These are phyloP conservation scores for Noctua pronuba DNA, from an alignment of 2,888 invertebrate genomes.

Conservation along the genomic window DNA sequence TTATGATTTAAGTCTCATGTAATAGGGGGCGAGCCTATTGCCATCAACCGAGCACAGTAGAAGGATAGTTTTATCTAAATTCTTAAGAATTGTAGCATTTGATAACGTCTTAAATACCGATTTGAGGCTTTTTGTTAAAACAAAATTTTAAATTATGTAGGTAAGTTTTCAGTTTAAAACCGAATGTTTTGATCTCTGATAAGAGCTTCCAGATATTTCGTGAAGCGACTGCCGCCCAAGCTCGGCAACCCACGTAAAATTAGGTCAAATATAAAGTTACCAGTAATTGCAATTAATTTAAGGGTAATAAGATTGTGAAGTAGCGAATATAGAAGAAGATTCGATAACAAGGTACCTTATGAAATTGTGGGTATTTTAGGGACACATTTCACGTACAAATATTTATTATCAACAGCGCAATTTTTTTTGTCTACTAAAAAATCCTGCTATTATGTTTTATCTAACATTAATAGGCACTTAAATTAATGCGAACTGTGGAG, in stretches of 20 bases:
- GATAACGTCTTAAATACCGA: too few relatives aligned
- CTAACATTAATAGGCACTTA: not conserved
- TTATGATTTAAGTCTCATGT: not conserved
- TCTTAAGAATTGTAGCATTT: not conserved
- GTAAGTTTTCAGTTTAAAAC: not conserved
- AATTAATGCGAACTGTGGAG: too few relatives aligned
- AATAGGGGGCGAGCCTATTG: not conserved
- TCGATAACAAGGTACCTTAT: slow-evolving; percentile 12
- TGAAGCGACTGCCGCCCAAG: not conserved
- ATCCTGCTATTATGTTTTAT: not conserved
- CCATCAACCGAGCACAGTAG: not conserved
- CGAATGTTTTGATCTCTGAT: slow-evolving; percentile 23
- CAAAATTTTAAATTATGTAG: not conserved
- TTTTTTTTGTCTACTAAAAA: not conserved
- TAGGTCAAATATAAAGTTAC: slow-evolving; percentile 47
- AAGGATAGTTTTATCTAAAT: not conserved
- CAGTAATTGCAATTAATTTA: slow-evolving; percentile 39
- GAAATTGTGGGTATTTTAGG: not conserved
- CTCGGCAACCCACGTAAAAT: slow-evolving; percentile 7
- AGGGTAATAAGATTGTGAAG: slow-evolving; percentile 22
- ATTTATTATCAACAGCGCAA: not conserved
- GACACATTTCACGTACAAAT: not conserved
- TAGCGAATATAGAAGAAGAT: not conserved
- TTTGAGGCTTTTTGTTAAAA: not conserved
- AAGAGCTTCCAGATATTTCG: slow-evolving; percentile 3